phyloP scores from a whole-genome alignment of 2,888 invertebrate species.

The Chelonus formosanus region DNA sequence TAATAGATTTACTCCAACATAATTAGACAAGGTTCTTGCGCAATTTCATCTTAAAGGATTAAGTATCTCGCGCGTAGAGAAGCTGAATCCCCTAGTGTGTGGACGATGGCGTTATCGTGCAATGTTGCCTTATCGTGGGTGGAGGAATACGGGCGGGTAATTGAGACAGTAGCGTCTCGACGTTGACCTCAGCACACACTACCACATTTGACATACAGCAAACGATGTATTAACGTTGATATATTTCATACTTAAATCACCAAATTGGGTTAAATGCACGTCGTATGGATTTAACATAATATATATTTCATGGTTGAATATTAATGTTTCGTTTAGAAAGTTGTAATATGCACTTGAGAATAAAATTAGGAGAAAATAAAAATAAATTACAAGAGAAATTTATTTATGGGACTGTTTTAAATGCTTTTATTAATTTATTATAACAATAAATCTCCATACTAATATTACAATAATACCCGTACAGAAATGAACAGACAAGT shows the following conservation, averaged over 20 bases:
- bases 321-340: slow-evolving; percentile 36
- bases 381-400: too few species aligned
- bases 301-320: slow-evolving; percentile 35
- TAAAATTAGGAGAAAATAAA: too few species aligned
- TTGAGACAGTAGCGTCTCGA: slow-evolving; percentile 20
- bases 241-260: slow-evolving; percentile 47
- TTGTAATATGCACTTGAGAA: too few species aligned
- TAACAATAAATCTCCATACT: too few species aligned
- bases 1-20: background rate
- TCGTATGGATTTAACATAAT: background rate
- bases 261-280: slow-evolving; percentile 1
- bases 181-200: background rate
- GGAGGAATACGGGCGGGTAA: slow-evolving; percentile 22
- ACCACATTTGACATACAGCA: slow-evolving; percentile 38
- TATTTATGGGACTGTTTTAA: too few species aligned
- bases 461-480: too few species aligned
- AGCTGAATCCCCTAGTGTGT: slow-evolving; percentile 18
- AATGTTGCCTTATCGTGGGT: slow-evolving; percentile 21
- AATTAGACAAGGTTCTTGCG: slow-evolving; percentile 2
- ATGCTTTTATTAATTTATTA: too few species aligned
- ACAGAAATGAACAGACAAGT: too few species aligned
- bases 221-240: slow-evolving; percentile 48
- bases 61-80: slow-evolving; percentile 13
- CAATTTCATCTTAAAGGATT: slow-evolving; percentile 23
- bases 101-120: slow-evolving; percentile 16